phyloP scores from a whole-genome alignment of 2,113 vertebrate genomes.

The Triplophysa tibetana region DNA sequence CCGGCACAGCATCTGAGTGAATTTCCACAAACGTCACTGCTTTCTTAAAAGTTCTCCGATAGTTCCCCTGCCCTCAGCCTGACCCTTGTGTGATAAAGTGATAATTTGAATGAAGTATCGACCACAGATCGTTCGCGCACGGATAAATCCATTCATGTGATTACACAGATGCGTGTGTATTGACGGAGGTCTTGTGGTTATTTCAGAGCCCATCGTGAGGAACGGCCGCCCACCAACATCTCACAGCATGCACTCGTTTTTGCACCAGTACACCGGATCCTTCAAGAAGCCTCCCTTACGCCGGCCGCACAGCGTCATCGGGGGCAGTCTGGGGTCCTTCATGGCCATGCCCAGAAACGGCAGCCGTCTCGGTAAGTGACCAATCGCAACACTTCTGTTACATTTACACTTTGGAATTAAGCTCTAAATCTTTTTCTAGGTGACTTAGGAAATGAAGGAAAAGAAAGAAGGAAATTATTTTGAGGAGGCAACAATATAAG shows the following conservation, averaged over 20 bases:
- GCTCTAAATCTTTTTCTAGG: too few relatives aligned
- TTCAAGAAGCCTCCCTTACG: constrained; percentile 89
- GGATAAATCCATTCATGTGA: constrained; percentile 22
- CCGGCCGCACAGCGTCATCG: constrained; percentile 89
- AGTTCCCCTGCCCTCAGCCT: not conserved
- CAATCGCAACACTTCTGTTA: not conserved
- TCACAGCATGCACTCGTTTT: constrained; percentile 91
- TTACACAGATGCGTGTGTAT: constrained; percentile 15
- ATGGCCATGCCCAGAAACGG: constrained; percentile 91
- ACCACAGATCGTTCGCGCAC: not conserved
- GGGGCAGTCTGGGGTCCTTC: constrained; percentile 87
- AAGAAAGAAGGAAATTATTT: too few relatives aligned
- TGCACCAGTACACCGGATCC: constrained; percentile 89
- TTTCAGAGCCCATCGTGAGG: constrained; percentile 84
- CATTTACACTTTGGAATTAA: too few relatives aligned
- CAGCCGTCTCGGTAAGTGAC: constrained; percentile 84
- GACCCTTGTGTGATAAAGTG: not conserved
- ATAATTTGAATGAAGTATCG: not conserved
- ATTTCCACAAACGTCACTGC: not conserved
- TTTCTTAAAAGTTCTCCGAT: not conserved
- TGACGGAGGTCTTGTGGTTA: constrained; percentile 49
- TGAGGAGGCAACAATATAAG: too few relatives aligned
- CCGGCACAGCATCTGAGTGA: not conserved
- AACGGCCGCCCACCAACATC: constrained; percentile 88
- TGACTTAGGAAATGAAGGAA: too few relatives aligned